Conservation (phyloP, 2,888 invertebrate species). For the Drosophila fungiperda region DNA sequence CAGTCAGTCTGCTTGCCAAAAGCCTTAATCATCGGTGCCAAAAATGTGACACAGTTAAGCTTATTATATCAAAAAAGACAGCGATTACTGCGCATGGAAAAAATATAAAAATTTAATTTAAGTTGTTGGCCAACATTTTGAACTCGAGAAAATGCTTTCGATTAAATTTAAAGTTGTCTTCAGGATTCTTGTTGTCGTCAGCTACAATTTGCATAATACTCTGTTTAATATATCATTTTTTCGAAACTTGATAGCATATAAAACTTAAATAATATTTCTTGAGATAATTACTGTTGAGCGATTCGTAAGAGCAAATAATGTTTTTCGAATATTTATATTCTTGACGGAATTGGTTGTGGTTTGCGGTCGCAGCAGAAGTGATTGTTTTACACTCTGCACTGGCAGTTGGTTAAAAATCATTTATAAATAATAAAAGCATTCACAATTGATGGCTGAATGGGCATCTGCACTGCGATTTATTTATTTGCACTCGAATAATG, state of each 20-base stretch:
- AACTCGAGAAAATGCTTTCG: constrained; percentile 7
- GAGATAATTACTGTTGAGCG: constrained; percentile 8
- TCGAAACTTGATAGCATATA: not conserved
- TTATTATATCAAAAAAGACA: constrained; percentile 5
- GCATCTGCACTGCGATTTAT: constrained; percentile 8
- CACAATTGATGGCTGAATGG: constrained; percentile 9
- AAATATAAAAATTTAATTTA: constrained; percentile 4
- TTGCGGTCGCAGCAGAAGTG: not conserved
- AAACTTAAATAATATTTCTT: constrained; percentile 10
- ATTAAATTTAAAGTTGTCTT: constrained; percentile 8
- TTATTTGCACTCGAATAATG: constrained; percentile 37
- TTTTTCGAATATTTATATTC: constrained; percentile 19
- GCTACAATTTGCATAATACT: not conserved
- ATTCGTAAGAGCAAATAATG: constrained; percentile 4
- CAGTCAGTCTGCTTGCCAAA: constrained; percentile 14
- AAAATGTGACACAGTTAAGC: constrained; percentile 17
- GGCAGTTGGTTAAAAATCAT: not conserved
- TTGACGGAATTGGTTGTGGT: constrained; percentile 26
- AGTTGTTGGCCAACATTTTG: constrained; percentile 18
- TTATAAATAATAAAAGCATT: constrained; percentile 29
- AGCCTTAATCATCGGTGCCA: constrained; percentile 23
- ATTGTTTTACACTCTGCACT: not conserved
- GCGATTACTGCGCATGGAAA: not conserved
- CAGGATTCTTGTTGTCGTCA: not conserved
- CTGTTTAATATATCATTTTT: not conserved